These are phyloP conservation scores for Drosophila eugracilis DNA, from an alignment of 1,140 invertebrate genomes.

Conservation along the genomic window DNA sequence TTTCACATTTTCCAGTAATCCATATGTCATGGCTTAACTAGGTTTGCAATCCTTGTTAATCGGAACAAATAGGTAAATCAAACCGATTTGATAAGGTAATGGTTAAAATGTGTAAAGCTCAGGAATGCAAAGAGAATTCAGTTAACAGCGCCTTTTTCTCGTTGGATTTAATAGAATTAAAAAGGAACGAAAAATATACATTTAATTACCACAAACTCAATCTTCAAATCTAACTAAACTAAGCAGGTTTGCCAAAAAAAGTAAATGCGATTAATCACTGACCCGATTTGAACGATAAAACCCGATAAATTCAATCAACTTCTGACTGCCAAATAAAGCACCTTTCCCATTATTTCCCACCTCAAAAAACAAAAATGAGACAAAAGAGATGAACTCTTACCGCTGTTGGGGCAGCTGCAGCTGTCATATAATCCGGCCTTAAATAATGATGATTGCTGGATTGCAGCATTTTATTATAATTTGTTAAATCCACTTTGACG, in stretches of 20 bases:
- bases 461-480: conserved; percentile 90
- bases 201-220: background rate
- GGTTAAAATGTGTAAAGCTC: no score
- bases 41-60: background rate
- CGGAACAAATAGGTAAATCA: background rate
- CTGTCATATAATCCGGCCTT: conserved; percentile 95
- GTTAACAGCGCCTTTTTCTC: no score
- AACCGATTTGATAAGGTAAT: background rate
- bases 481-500: conserved; percentile 85
- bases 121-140: no score
- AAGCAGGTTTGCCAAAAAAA: background rate
- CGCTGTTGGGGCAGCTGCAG: conserved; percentile 92
- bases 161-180: no score
- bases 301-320: conserved; percentile 1
- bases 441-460: conserved; percentile 93
- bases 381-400: conserved; percentile 87
- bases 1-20: background rate
- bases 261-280: background rate
- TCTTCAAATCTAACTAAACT: background rate
- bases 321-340: background rate
- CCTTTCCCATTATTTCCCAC: background rate
- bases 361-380: background rate
- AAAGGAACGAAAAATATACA: no score
- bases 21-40: background rate
- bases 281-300: conserved; percentile 1